phyloP scores from a whole-genome alignment of 2,797 vertebrate genomes.

The Tiaroga cobitis region DNA sequence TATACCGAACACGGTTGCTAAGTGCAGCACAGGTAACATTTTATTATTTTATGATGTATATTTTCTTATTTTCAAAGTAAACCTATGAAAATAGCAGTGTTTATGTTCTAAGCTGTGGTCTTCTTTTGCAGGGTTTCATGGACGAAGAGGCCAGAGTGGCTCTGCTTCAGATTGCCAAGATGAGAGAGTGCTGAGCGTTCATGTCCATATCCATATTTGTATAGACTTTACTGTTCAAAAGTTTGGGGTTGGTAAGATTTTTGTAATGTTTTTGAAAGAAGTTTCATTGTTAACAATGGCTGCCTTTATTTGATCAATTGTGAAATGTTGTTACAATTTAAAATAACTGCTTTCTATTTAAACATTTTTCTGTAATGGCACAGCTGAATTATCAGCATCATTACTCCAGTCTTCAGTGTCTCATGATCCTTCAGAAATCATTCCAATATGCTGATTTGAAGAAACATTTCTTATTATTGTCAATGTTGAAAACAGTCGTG shows the following conservation, averaged over 20 bases:
- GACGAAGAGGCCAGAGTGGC: slow-evolving; percentile 87
- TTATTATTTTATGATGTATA: background rate
- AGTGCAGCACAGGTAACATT: slow-evolving; percentile 76
- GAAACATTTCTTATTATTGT: background rate
- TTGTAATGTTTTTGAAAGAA: background rate
- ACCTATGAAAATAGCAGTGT: background rate
- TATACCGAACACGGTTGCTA: slow-evolving; percentile 85
- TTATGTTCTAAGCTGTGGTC: background rate
- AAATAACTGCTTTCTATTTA: background rate
- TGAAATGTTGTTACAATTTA: background rate
- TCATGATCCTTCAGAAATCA: background rate
- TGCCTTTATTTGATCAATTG: background rate
- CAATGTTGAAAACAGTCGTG: background rate
- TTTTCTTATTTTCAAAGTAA: background rate
- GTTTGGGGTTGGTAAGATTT: background rate
- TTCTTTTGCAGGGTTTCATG: slow-evolving; percentile 82
- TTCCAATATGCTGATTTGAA: background rate
- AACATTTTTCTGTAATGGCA: background rate
- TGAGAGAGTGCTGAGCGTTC: slow-evolving; percentile 81
- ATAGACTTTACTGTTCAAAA: background rate
- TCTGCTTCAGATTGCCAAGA: slow-evolving; percentile 85
- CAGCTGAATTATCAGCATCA: background rate
- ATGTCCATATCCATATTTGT: background rate
- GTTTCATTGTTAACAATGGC: background rate
- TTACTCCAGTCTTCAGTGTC: background rate